A percentile compares a stretch with the other conserved stretches of the same genome.
Evolutionary conservation across 2,797 vertebrate genomes (phyloP).

Genomic region (Muraenolepis orangiensis): DNA sequence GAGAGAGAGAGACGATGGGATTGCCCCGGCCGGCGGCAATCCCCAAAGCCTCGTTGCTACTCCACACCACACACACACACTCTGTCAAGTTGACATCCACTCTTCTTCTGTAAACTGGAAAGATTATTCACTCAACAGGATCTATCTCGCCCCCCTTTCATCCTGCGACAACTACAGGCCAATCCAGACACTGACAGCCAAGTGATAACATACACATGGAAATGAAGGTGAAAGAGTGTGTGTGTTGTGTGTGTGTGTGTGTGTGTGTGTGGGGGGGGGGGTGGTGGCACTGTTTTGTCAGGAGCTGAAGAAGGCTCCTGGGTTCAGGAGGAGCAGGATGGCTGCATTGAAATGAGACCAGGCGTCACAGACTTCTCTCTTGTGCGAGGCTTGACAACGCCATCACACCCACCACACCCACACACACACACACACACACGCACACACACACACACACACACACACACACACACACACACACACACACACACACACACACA

Average conservation of each 20-base stretch:
- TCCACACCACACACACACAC: too few species aligned
- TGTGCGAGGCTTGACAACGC: slow-evolving; percentile 38
- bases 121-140: slow-evolving; percentile 84
- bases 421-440: not conserved
- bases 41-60: slow-evolving; percentile 72
- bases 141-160: slow-evolving; percentile 74
- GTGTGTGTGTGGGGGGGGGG: too few species aligned
- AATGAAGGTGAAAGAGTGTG: too few species aligned
- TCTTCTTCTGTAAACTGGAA: slow-evolving; percentile 76
- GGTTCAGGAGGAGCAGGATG: slow-evolving; percentile 49
- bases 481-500: not conserved
- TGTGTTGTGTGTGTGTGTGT: too few species aligned
- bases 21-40: slow-evolving; percentile 68
- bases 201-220: slow-evolving; percentile 80
- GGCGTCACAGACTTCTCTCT: slow-evolving; percentile 32
- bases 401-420: not conserved
- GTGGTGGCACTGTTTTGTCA: slow-evolving; percentile 66
- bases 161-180: slow-evolving; percentile 75
- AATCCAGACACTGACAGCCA: slow-evolving; percentile 73
- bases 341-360: slow-evolving; percentile 38
- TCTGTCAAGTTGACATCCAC: slow-evolving; percentile 78
- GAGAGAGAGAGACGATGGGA: slow-evolving; percentile 75
- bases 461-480: not conserved
- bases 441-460: not conserved
- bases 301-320: slow-evolving; percentile 57